A percentile compares a stretch with the other conserved stretches of the same genome.
Conservation (phyloP, 2,797 vertebrate genomes). For the Dendrocincla tyrannina region DNA sequence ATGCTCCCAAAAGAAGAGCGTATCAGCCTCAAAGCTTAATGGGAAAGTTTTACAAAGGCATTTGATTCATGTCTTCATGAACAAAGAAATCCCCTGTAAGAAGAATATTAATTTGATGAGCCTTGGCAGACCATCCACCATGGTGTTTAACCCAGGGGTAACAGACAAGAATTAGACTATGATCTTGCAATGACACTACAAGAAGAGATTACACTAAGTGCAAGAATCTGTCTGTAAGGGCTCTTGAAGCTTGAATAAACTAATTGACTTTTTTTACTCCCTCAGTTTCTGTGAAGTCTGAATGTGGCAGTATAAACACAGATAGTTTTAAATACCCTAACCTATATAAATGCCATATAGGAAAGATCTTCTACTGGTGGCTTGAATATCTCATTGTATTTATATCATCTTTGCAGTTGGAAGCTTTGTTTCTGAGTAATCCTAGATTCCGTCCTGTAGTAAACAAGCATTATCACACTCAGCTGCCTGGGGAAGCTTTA, state of each 20-base stretch:
- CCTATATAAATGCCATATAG: neutral
- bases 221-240: neutral
- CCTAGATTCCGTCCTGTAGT: neutral
- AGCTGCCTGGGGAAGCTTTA: neutral
- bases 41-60: neutral
- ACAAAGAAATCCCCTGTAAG: neutral
- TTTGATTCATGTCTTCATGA: neutral
- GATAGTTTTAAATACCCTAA: neutral
- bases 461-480: neutral
- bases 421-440: neutral
- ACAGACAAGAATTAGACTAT: neutral
- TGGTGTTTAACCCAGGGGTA: neutral
- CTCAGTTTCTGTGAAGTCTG: neutral
- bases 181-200: neutral
- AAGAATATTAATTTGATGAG: neutral
- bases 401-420: neutral
- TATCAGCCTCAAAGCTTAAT: neutral
- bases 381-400: neutral
- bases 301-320: neutral
- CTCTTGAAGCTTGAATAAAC: neutral
- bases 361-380: neutral
- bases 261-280: neutral
- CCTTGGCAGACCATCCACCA: neutral
- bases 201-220: neutral
- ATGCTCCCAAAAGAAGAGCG: neutral